Conservation (phyloP, 2,113 vertebrate genomes). For the Vidua macroura region DNA sequence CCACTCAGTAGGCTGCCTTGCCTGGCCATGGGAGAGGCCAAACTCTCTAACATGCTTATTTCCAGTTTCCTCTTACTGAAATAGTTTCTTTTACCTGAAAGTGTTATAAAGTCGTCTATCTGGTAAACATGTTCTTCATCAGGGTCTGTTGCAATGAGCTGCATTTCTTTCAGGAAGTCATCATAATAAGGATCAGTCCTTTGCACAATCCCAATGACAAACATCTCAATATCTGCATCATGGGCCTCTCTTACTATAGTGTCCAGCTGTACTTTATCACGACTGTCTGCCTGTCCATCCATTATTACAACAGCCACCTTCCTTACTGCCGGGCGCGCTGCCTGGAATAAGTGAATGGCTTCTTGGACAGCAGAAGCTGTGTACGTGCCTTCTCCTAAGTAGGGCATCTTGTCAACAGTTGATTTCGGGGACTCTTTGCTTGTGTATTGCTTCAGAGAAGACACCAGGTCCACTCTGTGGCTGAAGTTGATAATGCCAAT, state of each 20-base stretch:
- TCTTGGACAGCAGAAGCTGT: constrained; percentile 79
- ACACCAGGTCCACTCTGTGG: constrained; percentile 74
- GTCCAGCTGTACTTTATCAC: constrained; percentile 70
- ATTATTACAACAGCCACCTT: constrained; percentile 84
- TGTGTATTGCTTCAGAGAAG: constrained; percentile 71
- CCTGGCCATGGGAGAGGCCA: background rate
- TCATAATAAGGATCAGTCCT: constrained; percentile 70
- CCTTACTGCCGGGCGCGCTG: constrained; percentile 65
- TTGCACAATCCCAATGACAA: constrained; percentile 81
- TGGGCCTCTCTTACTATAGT: constrained; percentile 64
- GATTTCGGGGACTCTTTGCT: constrained; percentile 71
- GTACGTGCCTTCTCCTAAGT: constrained; percentile 84
- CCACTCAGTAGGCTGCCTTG: background rate
- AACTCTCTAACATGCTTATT: background rate
- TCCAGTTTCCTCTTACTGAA: background rate
- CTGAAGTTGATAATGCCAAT: constrained; percentile 86
- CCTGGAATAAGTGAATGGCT: constrained; percentile 72
- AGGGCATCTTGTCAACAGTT: constrained; percentile 78
- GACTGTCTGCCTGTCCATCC: constrained; percentile 76
- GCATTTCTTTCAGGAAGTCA: constrained; percentile 78
- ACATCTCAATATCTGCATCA: constrained; percentile 71
- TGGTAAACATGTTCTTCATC: constrained; percentile 78
- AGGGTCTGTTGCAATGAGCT: constrained; percentile 81
- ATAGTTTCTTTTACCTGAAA: constrained; percentile 75
- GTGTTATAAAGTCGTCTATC: constrained; percentile 79